These are phyloP conservation scores for Ceratina calcarata DNA, from an alignment of 1,140 invertebrate genomes.

Conservation along the genomic window DNA sequence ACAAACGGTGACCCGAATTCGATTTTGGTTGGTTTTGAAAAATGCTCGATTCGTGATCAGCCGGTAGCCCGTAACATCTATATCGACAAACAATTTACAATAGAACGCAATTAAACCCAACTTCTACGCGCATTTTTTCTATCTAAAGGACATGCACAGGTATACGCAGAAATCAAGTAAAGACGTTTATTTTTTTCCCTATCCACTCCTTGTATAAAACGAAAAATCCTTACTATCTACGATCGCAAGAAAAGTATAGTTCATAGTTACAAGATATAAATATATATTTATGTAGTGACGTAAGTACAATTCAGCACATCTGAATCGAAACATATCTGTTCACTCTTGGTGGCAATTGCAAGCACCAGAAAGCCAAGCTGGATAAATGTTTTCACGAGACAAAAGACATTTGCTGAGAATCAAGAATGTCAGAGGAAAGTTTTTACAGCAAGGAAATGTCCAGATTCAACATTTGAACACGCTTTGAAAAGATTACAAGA, in stretches of 20 bases:
- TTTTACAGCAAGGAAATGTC: conserved; percentile 77
- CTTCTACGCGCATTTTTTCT: conserved; percentile 41
- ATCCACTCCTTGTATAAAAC: background rate
- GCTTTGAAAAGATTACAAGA: conserved; percentile 75
- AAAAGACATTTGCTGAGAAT: conserved; percentile 79
- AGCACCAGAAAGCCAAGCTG: conserved; percentile 75
- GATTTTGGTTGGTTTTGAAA: conserved; percentile 18
- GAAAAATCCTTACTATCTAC: conserved; percentile 22
- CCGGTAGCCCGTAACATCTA: conserved; percentile 21
- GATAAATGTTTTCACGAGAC: conserved; percentile 78
- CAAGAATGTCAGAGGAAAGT: conserved; percentile 78
- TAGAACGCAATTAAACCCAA: conserved; percentile 4
- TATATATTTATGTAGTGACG: conserved; percentile 8
- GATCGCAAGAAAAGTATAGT: conserved; percentile 29
- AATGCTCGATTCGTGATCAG: conserved; percentile 1
- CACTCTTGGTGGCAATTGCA: conserved; percentile 53
- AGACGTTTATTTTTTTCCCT: background rate
- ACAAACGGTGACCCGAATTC: conserved; percentile 30
- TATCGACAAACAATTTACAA: conserved; percentile 9
- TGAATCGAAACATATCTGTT: conserved; percentile 78
- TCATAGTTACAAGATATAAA: conserved; percentile 6
- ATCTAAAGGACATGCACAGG: background rate
- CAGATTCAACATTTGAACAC: conserved; percentile 77
- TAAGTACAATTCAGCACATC: conserved; percentile 78
- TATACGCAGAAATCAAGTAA: background rate